Evolutionary conservation across 2,888 invertebrate species (phyloP).

Genomic region (Lacanobia oleracea): DNA sequence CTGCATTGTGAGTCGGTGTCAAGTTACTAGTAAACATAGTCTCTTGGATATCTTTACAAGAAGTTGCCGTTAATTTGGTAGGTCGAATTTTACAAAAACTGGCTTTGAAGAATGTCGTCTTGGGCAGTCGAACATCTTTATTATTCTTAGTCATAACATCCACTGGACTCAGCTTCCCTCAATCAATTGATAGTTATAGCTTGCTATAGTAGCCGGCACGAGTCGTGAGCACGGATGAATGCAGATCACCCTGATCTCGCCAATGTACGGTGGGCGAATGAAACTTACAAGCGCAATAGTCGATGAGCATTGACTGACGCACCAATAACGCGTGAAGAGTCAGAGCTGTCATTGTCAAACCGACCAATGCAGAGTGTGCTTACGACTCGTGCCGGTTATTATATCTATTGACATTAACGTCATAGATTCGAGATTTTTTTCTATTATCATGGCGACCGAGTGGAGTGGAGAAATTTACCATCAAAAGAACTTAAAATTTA

Average conservation of each 20-base stretch:
- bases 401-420: neutral
- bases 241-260: too few relatives aligned
- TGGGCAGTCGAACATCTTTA: neutral
- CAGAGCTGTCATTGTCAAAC: too few relatives aligned
- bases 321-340: too few relatives aligned
- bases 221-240: too few relatives aligned
- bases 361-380: too few relatives aligned
- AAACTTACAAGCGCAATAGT: too few relatives aligned
- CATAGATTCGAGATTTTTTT: neutral
- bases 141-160: neutral
- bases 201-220: too few relatives aligned
- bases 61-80: neutral
- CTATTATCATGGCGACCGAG: too few relatives aligned
- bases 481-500: neutral
- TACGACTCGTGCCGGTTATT: too few relatives aligned
- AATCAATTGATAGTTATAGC: neutral
- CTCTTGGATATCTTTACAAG: constrained; percentile 2
- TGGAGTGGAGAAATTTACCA: too few relatives aligned
- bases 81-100: neutral
- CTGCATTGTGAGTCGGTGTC: constrained; percentile 18
- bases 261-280: too few relatives aligned
- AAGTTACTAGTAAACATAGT: neutral
- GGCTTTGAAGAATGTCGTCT: neutral
- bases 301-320: too few relatives aligned
- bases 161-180: neutral